A percentile compares a stretch with the other conserved stretches of the same genome.
phyloP scores from a whole-genome alignment of 2,113 vertebrate species.

The Montifringilla adamsi region DNA sequence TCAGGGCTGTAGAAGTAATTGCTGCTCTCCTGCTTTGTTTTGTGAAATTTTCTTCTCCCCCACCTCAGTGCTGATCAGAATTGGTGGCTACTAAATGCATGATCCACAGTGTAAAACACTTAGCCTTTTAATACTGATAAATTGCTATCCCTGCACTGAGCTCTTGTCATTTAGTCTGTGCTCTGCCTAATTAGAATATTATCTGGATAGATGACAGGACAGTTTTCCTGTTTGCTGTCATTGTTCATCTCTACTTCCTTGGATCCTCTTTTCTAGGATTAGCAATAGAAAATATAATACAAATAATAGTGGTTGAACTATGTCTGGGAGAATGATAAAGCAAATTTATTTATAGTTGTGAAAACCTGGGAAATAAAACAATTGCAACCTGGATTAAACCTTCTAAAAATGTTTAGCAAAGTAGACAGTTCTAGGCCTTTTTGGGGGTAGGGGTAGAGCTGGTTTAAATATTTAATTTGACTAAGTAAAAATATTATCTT shows the following conservation, averaged over 20 bases:
- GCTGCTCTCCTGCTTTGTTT: neutral
- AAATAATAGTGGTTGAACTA: neutral
- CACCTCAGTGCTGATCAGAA: neutral
- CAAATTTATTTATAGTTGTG: neutral
- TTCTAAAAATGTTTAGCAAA: neutral
- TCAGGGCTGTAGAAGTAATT: neutral
- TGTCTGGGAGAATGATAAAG: neutral
- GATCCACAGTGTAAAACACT: neutral
- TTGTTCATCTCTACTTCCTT: neutral
- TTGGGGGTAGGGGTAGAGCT: neutral
- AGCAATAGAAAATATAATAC: neutral
- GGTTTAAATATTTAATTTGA: neutral
- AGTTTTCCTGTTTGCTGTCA: neutral
- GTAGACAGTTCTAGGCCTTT: neutral
- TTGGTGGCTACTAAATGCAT: neutral
- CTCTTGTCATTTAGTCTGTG: neutral
- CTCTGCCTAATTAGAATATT: neutral
- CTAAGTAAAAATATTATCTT: neutral
- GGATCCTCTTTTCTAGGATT: neutral
- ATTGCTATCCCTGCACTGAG: neutral
- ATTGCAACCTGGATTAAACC: neutral
- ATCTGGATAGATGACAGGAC: neutral
- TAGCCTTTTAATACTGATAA: neutral
- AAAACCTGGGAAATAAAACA: neutral
- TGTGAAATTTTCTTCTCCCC: neutral